Evolutionary conservation across 1,140 invertebrate genomes (phyloP).

Genomic region (Diorhabda carinulata): DNA sequence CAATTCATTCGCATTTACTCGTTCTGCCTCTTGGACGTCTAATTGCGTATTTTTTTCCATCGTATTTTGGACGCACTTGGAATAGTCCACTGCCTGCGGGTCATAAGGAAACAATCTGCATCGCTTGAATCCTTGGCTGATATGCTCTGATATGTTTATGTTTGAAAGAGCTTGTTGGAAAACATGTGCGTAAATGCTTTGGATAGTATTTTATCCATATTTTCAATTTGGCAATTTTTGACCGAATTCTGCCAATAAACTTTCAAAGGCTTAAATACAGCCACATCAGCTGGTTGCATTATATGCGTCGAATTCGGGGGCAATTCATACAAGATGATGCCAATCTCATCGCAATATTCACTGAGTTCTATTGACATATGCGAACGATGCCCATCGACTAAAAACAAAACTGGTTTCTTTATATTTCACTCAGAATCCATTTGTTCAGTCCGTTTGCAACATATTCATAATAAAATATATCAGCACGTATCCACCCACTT

Average conservation of each 20-base stretch:
- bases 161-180: neutral
- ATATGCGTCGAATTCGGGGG: constrained; percentile 46
- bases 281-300: constrained; percentile 43
- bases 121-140: constrained; percentile 10
- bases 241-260: constrained; percentile 39
- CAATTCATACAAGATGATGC: constrained; percentile 45
- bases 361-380: constrained; percentile 43
- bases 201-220: neutral
- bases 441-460: constrained; percentile 41
- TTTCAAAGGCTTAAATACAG: constrained; percentile 45
- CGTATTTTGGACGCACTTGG: no score
- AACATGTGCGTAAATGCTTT: neutral
- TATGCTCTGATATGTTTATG: constrained; percentile 18
- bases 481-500: constrained; percentile 44
- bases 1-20: no score
- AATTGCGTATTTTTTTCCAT: neutral
- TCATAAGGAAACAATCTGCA: neutral
- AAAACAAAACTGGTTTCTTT: constrained; percentile 39
- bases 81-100: constrained; percentile 7
- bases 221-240: neutral
- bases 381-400: constrained; percentile 46
- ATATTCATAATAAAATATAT: constrained; percentile 46
- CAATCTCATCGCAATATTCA: constrained; percentile 42
- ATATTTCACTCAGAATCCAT: constrained; percentile 40
- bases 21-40: constrained; percentile 4